Evolutionary conservation across 2,113 vertebrate genomes (phyloP), one percentile per base, ranked within the genome.

Genomic region (Kryptolebias marmoratus): DNA sequence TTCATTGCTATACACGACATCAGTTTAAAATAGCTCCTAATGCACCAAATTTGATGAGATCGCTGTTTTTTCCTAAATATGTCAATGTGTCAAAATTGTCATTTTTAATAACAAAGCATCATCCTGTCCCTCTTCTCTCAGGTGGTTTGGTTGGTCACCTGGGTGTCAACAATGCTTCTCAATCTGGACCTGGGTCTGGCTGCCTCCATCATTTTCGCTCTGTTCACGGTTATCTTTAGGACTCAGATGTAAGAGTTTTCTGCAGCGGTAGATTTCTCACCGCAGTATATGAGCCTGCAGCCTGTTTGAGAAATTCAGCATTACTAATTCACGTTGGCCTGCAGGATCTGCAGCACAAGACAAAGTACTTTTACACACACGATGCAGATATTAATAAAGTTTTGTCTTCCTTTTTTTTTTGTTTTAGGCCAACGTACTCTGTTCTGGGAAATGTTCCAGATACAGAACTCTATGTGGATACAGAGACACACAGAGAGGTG

Each of bases 111-210:
- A 54, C 36, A 14, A 53, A 18, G 4, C 30, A 4, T 5, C 28
- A 42, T 68, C 27, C 32, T 30, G 28, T 22, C 12, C 15, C 71
- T 39, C 47, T 13, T 71, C 62, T 15, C 60, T 27, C 73, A 98
- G 91, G 63, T 95, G 64, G 93, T 99, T 79, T 99, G 98, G 98
- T 55, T 97, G 69, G 94, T 98, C 80, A 98, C 98, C 1, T 96
- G 96, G 45, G 74, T 95, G 60, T 95, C 95, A 79, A 96, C 97
- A 0, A 62, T 98, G 53, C 67, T 96, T 16, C 90, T 98, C 54
- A 97, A 98, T 81, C 83, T 98, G 87, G 97, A 98, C 82, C 83
- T 98, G 0, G 98, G 98, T 60, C 94, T 99, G 31, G 96, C 73
- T 0, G 96, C 80, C 3, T 95, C 98, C 0, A 85, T 99, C 53